Evolutionary conservation across 1,140 invertebrate genomes (phyloP).

Genomic region (Helicorthomorpha holstii): DNA sequence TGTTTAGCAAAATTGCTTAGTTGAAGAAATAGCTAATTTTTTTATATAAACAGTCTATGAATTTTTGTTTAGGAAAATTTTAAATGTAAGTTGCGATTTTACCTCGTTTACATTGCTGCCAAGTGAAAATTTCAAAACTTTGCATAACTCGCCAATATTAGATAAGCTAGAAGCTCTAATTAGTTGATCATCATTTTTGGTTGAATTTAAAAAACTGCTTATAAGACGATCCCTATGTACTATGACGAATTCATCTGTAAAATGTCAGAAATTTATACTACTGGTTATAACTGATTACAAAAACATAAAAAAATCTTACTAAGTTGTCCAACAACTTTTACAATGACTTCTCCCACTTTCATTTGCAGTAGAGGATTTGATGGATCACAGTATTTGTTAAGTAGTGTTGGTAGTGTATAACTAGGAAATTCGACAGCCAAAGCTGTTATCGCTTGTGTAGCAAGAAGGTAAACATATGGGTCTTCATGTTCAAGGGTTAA

Average conservation of each 20-base stretch:
- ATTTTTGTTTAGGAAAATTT: too few relatives aligned
- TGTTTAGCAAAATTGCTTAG: slow-evolving; percentile 43
- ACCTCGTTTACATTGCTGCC: background rate
- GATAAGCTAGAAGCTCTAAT: slow-evolving; percentile 64
- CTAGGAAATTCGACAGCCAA: slow-evolving; percentile 44
- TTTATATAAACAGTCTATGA: too few relatives aligned
- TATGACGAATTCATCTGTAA: slow-evolving; percentile 49
- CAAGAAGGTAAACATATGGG: slow-evolving; percentile 63
- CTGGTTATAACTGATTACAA: slow-evolving; percentile 7
- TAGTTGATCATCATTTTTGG: slow-evolving; percentile 49
- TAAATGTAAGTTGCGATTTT: background rate
- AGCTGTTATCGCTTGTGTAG: slow-evolving; percentile 53
- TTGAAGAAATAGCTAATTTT: slow-evolving; percentile 53
- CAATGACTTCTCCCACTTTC: slow-evolving; percentile 66
- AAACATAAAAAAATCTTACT: slow-evolving; percentile 32
- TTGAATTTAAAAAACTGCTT: slow-evolving; percentile 48
- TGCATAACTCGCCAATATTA: slow-evolving; percentile 67
- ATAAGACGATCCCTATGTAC: slow-evolving; percentile 50
- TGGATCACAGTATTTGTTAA: slow-evolving; percentile 36
- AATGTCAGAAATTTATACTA: slow-evolving; percentile 9
- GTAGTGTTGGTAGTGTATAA: slow-evolving; percentile 43
- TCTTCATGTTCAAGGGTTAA: slow-evolving; percentile 58
- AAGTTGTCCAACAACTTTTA: slow-evolving; percentile 48
- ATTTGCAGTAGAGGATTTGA: slow-evolving; percentile 36
- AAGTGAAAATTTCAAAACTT: slow-evolving; percentile 45